Conservation (phyloP, 2,113 vertebrate species). For the Campylomormyrus numenius region DNA sequence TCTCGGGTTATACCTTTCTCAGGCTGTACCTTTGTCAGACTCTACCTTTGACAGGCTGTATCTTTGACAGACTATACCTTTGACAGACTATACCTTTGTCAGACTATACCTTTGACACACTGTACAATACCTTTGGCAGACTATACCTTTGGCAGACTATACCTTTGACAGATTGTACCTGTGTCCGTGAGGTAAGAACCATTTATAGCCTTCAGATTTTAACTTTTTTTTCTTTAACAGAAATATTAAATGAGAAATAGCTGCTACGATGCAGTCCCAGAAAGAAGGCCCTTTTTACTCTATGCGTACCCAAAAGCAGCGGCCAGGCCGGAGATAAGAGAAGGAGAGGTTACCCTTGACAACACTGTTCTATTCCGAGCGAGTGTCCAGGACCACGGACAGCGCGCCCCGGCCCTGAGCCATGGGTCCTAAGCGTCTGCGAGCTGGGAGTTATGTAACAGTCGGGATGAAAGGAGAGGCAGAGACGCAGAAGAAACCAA, state of each 20-base stretch:
- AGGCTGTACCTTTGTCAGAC: background rate
- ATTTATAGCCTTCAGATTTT: background rate
- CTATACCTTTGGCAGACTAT: too few species aligned
- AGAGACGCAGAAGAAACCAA: background rate
- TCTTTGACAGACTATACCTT: too few species aligned
- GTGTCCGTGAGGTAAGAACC: background rate
- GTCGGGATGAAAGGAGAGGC: background rate
- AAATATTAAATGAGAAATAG: background rate
- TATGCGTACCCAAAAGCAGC: background rate
- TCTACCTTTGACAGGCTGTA: too few species aligned
- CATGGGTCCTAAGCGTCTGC: background rate
- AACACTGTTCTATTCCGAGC: constrained; percentile 20
- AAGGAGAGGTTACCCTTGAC: background rate
- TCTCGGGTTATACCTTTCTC: background rate
- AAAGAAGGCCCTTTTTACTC: background rate
- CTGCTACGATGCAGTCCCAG: background rate
- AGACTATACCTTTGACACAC: background rate
- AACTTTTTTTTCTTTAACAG: background rate
- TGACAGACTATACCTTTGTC: too few species aligned
- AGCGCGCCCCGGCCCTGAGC: constrained; percentile 17
- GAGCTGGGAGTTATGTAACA: background rate
- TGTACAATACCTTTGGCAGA: too few species aligned
- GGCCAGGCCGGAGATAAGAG: background rate
- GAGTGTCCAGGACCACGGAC: constrained; percentile 53
- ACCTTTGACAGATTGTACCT: background rate